phyloP scores from a whole-genome alignment of 2,888 invertebrate genomes.

The Mayetiola destructor region DNA sequence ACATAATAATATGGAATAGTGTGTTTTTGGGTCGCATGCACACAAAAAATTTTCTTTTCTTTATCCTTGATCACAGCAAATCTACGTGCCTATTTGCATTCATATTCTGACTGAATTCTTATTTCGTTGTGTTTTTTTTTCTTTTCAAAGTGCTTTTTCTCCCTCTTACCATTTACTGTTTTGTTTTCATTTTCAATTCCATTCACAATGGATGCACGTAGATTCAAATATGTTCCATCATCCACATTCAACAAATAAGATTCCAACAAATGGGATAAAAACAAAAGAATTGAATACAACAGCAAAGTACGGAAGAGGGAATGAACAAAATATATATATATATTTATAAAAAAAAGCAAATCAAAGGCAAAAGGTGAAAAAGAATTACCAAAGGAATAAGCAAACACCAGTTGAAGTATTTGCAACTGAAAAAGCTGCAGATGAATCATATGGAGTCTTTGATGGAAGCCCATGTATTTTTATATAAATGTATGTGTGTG shows the following conservation, averaged over 20 bases:
- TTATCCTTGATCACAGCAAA: not conserved
- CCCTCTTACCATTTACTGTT: not conserved
- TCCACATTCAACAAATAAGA: conserved; percentile 8
- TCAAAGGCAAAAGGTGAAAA: not conserved
- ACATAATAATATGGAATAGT: conserved; percentile 9
- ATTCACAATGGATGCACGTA: conserved; percentile 12
- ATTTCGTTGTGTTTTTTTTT: not conserved
- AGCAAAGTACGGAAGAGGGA: not conserved
- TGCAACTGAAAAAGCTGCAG: not conserved
- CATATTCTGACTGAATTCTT: too few species aligned
- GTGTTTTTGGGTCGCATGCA: conserved; percentile 9
- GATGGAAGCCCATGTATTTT: not conserved
- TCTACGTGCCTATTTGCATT: not conserved
- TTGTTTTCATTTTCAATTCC: conserved; percentile 10
- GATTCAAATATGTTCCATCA: not conserved
- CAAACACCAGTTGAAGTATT: conserved; percentile 10
- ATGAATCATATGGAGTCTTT: not conserved
- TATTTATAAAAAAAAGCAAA: conserved; percentile 1
- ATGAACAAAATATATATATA: too few species aligned
- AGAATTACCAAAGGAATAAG: conserved; percentile 1
- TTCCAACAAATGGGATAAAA: conserved; percentile 5
- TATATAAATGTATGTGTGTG: not conserved
- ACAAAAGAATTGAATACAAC: not conserved
- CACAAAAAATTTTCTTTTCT: too few species aligned
- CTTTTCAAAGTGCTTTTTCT: not conserved